Evolutionary conservation across 1,140 invertebrate species (phyloP).

Genomic region (Trachymyrmex septentrionalis): DNA sequence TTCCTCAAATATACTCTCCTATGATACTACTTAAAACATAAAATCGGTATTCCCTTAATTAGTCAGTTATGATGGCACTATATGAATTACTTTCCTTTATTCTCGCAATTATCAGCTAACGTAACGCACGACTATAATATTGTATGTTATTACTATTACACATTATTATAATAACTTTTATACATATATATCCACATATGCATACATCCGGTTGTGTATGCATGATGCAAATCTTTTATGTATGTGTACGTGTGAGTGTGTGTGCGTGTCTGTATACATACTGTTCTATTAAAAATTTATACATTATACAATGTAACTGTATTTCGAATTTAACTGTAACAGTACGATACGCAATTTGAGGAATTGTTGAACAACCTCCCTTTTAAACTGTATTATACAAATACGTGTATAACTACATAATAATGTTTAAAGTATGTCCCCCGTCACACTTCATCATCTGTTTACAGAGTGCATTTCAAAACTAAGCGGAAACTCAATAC

Average conservation of each 20-base stretch:
- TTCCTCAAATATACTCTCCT: conserved; percentile 68
- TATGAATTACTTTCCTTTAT: conserved; percentile 82
- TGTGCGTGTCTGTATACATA: conserved; percentile 62
- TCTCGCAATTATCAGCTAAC: conserved; percentile 74
- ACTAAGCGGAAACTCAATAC: conserved; percentile 65
- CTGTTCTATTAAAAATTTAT: conserved; percentile 73
- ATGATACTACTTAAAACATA: conserved; percentile 76
- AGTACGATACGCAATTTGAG: conserved; percentile 70
- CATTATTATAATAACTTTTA: conserved; percentile 73
- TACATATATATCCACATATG: conserved; percentile 81
- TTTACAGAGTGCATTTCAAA: conserved; percentile 66
- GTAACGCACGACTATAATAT: conserved; percentile 80
- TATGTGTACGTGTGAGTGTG: not conserved
- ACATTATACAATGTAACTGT: conserved; percentile 77
- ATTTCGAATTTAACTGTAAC: conserved; percentile 68
- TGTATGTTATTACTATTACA: conserved; percentile 76
- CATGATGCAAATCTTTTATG: conserved; percentile 65
- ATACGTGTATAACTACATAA: conserved; percentile 74
- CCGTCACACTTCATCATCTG: conserved; percentile 24
- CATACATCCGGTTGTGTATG: conserved; percentile 75
- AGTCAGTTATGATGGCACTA: conserved; percentile 85
- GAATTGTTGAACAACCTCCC: conserved; percentile 72
- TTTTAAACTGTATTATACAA: conserved; percentile 77
- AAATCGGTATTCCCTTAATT: conserved; percentile 78
- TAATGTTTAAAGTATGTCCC: conserved; percentile 72